Evolutionary conservation across 1,140 invertebrate species (phyloP), one percentile per base, ranked within the genome.

Genomic region (Drosophila lacertosa): DNA sequence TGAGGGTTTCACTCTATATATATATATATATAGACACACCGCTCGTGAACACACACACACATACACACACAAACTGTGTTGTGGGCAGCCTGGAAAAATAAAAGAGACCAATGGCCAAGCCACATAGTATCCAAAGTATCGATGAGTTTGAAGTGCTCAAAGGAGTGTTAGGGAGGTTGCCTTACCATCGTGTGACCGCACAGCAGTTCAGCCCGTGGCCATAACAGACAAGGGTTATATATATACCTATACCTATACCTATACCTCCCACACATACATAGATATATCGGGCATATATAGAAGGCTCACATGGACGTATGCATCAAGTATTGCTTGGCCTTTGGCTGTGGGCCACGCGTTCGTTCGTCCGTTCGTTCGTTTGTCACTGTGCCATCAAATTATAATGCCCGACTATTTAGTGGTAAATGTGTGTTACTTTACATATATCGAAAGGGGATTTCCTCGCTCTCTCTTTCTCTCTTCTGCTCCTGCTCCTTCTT

Each of bases 341-440:
- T 32, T 53, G 57, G 57, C 35, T 33, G 13, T 26, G 13, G 39
- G 50, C 59, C 55, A 40, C 42, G 50, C 60, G 71, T 64, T 73
- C 48, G 60, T 57, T 70, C 77, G 72, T 76, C 73, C 48, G 60
- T 57, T 70, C n/a, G n/a, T n/a, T n/a, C 48, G 60, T 57, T 70
- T 80, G 72, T 76, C 73, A 80, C 69, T 80, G 81, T 88, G 82
- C 77, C 81, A 88, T 88, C 81, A 77, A 86, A 88, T 86, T 86
- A 88, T 88, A 88, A 82, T 86, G 80, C 63, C 47, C 77, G 82
- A 88, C 82, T 81, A 68, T 86, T 86, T 88, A 88, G 77, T 77
- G 82, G 81, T 68, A 86, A 86, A 86, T 81, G 77, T 88, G 70
- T 88, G 77, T 81, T 83, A 88, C 77, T 88, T 77, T 40, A 37